These are phyloP conservation scores for Parnassius orleans DNA, from an alignment of 2,888 invertebrate genomes.

Conservation along the genomic window DNA sequence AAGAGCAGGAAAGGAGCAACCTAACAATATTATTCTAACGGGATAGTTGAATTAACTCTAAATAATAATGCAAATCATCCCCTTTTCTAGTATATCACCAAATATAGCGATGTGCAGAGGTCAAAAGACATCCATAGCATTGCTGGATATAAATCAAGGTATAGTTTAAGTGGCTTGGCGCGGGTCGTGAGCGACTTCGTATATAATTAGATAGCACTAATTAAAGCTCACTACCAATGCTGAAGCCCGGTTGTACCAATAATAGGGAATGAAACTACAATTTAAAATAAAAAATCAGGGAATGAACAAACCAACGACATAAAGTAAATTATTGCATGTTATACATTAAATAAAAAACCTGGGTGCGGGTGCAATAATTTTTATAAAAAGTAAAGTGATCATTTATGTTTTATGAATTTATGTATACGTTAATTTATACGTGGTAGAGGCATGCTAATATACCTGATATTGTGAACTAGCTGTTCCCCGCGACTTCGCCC, in stretches of 20 bases:
- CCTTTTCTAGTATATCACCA: slow-evolving; percentile 25
- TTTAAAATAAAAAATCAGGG: no score
- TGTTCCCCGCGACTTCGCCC: no score
- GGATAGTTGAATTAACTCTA: neutral
- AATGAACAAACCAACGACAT: no score
- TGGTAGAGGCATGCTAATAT: no score
- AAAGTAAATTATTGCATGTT: no score
- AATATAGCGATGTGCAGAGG: slow-evolving; percentile 35
- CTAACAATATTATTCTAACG: neutral
- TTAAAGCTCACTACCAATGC: slow-evolving; percentile 54
- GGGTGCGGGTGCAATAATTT: no score
- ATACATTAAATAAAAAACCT: no score
- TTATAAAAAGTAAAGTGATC: no score
- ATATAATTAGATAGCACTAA: slow-evolving; percentile 75
- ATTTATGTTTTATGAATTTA: no score
- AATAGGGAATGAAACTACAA: neutral
- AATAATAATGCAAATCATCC: slow-evolving; percentile 1
- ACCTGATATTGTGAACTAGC: no score
- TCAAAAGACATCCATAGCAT: slow-evolving; percentile 26
- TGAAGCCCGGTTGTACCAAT: slow-evolving; percentile 30
- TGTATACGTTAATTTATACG: no score
- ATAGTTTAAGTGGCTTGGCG: slow-evolving; percentile 46
- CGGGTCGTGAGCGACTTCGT: slow-evolving; percentile 54
- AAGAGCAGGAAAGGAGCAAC: neutral
- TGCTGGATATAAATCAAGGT: slow-evolving; percentile 46